These are phyloP conservation scores for Selenia dentaria DNA, from an alignment of 2,888 invertebrate species.

Conservation along the genomic window DNA sequence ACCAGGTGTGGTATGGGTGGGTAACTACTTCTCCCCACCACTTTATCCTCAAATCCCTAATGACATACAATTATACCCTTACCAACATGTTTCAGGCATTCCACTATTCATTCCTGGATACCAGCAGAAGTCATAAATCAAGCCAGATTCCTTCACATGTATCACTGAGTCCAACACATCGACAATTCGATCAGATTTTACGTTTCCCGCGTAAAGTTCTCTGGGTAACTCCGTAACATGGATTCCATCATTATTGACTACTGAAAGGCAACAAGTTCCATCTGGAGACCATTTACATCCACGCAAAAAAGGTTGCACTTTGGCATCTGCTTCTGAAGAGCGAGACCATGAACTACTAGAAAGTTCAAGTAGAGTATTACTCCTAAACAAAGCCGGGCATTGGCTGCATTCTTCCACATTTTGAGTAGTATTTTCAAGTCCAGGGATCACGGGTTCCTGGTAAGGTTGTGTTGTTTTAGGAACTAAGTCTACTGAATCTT, in stretches of 20 bases:
- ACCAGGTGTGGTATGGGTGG: too few relatives aligned
- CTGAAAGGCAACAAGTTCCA: slow-evolving; percentile 94
- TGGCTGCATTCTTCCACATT: slow-evolving; percentile 27
- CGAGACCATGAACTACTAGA: slow-evolving; percentile 83
- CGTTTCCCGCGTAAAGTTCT: slow-evolving; percentile 86
- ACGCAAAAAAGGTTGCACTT: slow-evolving; percentile 88
- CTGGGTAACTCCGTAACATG: slow-evolving; percentile 92
- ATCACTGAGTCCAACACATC: slow-evolving; percentile 78
- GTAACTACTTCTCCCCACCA: too few relatives aligned
- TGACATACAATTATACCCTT: too few relatives aligned
- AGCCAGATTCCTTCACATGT: slow-evolving; percentile 90
- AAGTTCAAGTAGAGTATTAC: slow-evolving; percentile 76
- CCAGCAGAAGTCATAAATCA: slow-evolving; percentile 97
- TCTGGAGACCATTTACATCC: slow-evolving; percentile 96
- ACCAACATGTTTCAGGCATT: slow-evolving; percentile 93
- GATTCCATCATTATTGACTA: slow-evolving; percentile 92
- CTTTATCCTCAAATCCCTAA: too few relatives aligned
- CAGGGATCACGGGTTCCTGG: slow-evolving; percentile 19
- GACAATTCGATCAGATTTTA: slow-evolving; percentile 68
- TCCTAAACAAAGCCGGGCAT: slow-evolving; percentile 62
- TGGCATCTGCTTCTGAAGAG: slow-evolving; percentile 49
- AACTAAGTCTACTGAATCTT: slow-evolving; percentile 20
- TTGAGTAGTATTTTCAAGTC: slow-evolving; percentile 5
- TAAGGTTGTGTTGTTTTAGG: slow-evolving; percentile 2
- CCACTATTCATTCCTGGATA: slow-evolving; percentile 94